A percentile compares a stretch with the other conserved stretches of the same genome.
Evolutionary conservation across 2,113 vertebrate genomes (phyloP).

Genomic region (Trochalopteron elliotii): DNA sequence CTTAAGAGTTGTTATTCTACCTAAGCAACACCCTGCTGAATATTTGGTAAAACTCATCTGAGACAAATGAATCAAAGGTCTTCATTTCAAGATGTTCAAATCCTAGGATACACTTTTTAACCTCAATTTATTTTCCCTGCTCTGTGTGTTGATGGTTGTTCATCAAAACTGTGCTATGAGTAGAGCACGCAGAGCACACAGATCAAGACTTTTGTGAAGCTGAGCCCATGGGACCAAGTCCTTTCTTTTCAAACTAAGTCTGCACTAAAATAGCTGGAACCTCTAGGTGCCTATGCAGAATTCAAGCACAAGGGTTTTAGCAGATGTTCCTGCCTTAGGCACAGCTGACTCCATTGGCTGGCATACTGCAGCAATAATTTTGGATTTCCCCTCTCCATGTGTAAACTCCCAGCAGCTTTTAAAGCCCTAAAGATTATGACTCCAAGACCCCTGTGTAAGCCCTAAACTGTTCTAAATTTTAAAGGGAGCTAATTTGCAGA

Average conservation of each 20-base stretch:
- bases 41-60: neutral
- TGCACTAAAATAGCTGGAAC: neutral
- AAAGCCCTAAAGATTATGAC: neutral
- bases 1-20: neutral
- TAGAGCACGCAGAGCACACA: neutral
- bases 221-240: neutral
- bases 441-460: neutral
- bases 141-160: neutral
- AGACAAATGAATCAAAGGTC: neutral
- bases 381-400: neutral
- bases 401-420: neutral
- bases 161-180: neutral
- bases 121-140: neutral
- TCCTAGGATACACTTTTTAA: neutral
- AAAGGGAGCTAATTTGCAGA: neutral
- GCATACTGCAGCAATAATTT: neutral
- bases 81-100: neutral
- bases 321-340: neutral
- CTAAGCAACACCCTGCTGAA: accelerated
- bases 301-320: neutral
- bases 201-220: neutral
- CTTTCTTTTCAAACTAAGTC: neutral
- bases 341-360: neutral
- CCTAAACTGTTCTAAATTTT: neutral
- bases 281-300: neutral